These are phyloP conservation scores for Muscina levida DNA, from an alignment of 2,888 invertebrate genomes.

Conservation along the genomic window DNA sequence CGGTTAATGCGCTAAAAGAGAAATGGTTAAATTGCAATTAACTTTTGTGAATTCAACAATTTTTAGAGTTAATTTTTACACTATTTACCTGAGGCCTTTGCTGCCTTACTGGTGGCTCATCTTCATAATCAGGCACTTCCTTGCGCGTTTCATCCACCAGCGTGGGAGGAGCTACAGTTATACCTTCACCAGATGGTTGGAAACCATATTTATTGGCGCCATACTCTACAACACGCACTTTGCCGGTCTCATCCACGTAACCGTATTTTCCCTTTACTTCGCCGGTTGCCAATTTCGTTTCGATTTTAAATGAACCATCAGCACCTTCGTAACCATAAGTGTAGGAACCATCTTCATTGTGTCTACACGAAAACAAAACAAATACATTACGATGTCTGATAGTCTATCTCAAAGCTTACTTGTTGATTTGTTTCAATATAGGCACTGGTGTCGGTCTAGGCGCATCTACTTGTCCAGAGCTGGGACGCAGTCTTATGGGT, in stretches of 20 bases:
- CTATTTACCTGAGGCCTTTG: conserved; percentile 76
- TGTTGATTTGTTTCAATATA: conserved; percentile 93
- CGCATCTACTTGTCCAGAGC: conserved; percentile 70
- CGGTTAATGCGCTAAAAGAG: conserved; percentile 70
- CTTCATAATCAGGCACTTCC: conserved; percentile 79
- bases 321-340: conserved; percentile 94
- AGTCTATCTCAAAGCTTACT: conserved; percentile 80
- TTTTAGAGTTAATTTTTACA: background rate
- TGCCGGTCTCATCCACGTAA: conserved; percentile 91
- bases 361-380: conserved; percentile 80
- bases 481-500: conserved; percentile 75
- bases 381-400: no score
- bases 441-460: conserved; percentile 84
- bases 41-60: background rate
- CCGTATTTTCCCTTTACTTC: conserved; percentile 95
- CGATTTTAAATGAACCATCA: conserved; percentile 94
- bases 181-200: conserved; percentile 92
- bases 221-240: conserved; percentile 91
- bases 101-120: conserved; percentile 73
- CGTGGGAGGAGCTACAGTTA: conserved; percentile 86
- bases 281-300: conserved; percentile 89
- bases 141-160: conserved; percentile 81
- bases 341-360: conserved; percentile 94
- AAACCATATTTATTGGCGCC: conserved; percentile 94
- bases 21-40: background rate